These are phyloP conservation scores for Heterotilapia buettikoferi DNA, from an alignment of 2,113 vertebrate genomes.

Conservation along the genomic window DNA sequence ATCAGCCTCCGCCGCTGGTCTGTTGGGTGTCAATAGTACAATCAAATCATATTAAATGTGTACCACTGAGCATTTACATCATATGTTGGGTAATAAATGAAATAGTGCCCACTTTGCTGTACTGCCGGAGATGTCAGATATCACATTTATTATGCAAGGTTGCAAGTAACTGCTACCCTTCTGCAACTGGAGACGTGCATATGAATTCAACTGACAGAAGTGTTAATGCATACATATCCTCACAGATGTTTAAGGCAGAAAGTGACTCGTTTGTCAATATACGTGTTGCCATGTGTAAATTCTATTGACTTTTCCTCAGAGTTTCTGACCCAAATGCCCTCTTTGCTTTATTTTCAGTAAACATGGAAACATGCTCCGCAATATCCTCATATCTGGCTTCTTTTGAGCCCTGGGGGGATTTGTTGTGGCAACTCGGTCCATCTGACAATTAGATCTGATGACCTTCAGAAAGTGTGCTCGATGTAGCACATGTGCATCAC, in stretches of 20 bases:
- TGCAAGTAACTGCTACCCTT: neutral
- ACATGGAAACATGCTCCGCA: slow-evolving; percentile 19
- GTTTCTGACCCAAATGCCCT: slow-evolving; percentile 22
- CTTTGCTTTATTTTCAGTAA: slow-evolving; percentile 42
- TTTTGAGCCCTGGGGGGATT: slow-evolving; percentile 14
- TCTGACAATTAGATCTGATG: slow-evolving; percentile 39
- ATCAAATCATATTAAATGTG: slow-evolving; percentile 57
- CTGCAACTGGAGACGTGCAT: neutral
- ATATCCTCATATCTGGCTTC: neutral
- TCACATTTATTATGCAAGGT: slow-evolving; percentile 28
- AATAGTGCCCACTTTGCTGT: neutral
- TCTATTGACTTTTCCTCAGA: neutral
- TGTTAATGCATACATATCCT: neutral
- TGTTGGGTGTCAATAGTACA: slow-evolving; percentile 60
- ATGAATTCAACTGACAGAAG: neutral
- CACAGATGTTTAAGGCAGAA: neutral
- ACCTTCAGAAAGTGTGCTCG: slow-evolving; percentile 46
- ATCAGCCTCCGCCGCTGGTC: slow-evolving; percentile 49
- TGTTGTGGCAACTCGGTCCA: slow-evolving; percentile 7
- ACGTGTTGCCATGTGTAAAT: neutral
- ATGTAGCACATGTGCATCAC: slow-evolving; percentile 9
- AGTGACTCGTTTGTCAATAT: neutral
- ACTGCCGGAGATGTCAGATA: slow-evolving; percentile 21
- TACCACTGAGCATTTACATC: slow-evolving; percentile 46
- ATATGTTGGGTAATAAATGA: slow-evolving; percentile 1